Conservation (phyloP, 2,888 invertebrate genomes). For the Lagria hirta region DNA sequence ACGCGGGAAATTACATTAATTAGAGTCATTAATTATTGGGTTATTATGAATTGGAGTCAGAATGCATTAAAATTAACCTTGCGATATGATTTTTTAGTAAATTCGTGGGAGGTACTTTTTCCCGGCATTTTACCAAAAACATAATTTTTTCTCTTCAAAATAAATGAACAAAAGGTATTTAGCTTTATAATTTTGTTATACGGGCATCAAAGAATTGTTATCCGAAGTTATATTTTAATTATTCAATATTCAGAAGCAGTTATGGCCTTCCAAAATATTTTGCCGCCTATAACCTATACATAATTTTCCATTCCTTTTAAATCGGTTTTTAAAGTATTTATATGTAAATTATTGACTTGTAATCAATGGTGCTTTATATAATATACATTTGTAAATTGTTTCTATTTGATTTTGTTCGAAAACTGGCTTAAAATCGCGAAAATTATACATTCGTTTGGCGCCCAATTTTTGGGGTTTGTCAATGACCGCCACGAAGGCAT, state of each 20-base stretch:
- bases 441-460: constrained; percentile 11
- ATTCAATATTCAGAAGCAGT: neutral
- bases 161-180: constrained; percentile 3
- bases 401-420: constrained; percentile 1
- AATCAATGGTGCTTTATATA: too few relatives aligned
- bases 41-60: too few relatives aligned
- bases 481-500: constrained; percentile 21
- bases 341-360: constrained; percentile 1
- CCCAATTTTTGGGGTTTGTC: constrained; percentile 14
- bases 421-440: constrained; percentile 1
- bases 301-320: neutral
- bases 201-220: neutral
- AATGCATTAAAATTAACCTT: too few relatives aligned
- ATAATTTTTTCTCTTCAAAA: constrained; percentile 1
- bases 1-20: too few relatives aligned
- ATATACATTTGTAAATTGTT: too few relatives aligned
- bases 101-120: constrained; percentile 13
- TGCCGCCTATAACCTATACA: constrained; percentile 13
- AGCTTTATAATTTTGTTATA: neutral
- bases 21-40: too few relatives aligned
- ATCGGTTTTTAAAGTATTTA: constrained; percentile 1
- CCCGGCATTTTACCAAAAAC: constrained; percentile 13
- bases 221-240: neutral
- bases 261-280: constrained; percentile 1
- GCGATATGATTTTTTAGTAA: constrained; percentile 1